phyloP scores from a whole-genome alignment of 2,888 invertebrate species.

The Poecilus cupreus region DNA sequence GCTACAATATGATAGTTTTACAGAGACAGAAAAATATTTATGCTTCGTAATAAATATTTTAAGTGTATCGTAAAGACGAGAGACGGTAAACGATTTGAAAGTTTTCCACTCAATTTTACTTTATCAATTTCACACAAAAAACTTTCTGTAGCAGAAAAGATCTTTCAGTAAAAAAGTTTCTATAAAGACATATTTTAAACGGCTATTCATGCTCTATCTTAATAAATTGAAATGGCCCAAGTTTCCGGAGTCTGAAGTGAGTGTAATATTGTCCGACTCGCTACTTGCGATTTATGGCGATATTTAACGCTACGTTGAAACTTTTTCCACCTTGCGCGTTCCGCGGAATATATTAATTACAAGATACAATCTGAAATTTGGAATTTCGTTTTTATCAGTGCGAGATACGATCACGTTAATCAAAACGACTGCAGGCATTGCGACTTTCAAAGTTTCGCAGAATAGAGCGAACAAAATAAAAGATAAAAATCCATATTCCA shows the following conservation, averaged over 20 bases:
- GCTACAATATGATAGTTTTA: slow-evolving; percentile 11
- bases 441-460: not conserved
- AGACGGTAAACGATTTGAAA: slow-evolving; percentile 11
- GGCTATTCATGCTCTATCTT: slow-evolving; percentile 20
- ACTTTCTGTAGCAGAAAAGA: slow-evolving; percentile 2
- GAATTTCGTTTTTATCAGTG: not conserved
- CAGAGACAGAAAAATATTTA: not conserved
- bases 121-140: slow-evolving; percentile 38
- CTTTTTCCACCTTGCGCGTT: not conserved
- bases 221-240: slow-evolving; percentile 40
- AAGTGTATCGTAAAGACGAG: slow-evolving; percentile 38
- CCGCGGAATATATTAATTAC: slow-evolving; percentile 4
- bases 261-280: slow-evolving; percentile 7
- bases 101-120: slow-evolving; percentile 47
- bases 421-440: not conserved
- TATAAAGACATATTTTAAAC: slow-evolving; percentile 41
- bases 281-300: not conserved
- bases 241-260: not conserved
- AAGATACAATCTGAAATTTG: slow-evolving; percentile 8
- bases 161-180: slow-evolving; percentile 21
- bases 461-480: not conserved
- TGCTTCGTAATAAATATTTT: slow-evolving; percentile 36
- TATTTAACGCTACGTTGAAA: not conserved
- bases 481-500: slow-evolving; percentile 21
- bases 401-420: slow-evolving; percentile 8